phyloP scores from a whole-genome alignment of 2,888 invertebrate genomes.

The Eupithecia tripunctaria region DNA sequence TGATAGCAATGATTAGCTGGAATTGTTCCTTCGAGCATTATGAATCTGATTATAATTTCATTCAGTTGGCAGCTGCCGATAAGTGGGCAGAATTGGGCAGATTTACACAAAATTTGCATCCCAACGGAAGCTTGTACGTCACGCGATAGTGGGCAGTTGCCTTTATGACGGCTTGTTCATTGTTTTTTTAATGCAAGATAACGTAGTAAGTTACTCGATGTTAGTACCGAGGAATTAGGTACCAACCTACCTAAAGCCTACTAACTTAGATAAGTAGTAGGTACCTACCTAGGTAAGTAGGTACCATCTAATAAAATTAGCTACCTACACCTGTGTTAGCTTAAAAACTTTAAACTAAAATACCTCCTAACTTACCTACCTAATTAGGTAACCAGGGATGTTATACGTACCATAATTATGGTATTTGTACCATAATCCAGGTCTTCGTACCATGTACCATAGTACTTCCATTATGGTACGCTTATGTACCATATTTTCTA shows the following conservation, averaged over 20 bases:
- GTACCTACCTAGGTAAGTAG: not conserved
- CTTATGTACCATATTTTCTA: too few species aligned
- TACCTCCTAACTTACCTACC: too few species aligned
- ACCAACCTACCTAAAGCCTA: not conserved
- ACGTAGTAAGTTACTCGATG: too few species aligned
- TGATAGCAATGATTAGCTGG: conserved; percentile 30
- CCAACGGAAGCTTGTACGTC: conserved; percentile 39
- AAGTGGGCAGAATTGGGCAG: conserved; percentile 67
- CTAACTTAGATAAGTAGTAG: conserved; percentile 17
- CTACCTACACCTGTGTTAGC: too few species aligned
- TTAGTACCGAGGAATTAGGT: too few species aligned
- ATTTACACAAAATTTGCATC: conserved; percentile 70
- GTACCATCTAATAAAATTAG: too few species aligned
- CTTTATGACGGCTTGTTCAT: not conserved
- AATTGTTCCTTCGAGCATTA: conserved; percentile 51
- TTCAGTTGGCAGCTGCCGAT: conserved; percentile 64
- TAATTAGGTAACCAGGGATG: too few species aligned
- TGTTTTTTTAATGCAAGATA: not conserved
- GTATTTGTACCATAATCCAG: too few species aligned
- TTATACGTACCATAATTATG: too few species aligned
- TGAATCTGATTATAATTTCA: conserved; percentile 63
- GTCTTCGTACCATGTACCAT: too few species aligned
- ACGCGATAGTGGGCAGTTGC: conserved; percentile 29
- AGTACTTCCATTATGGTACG: too few species aligned
- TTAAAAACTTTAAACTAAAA: too few species aligned